Percentiles rank a stretch among this genome's conserved stretches.
Conservation (phyloP, 2,797 vertebrate species). For the Lithobates sylvaticus region DNA sequence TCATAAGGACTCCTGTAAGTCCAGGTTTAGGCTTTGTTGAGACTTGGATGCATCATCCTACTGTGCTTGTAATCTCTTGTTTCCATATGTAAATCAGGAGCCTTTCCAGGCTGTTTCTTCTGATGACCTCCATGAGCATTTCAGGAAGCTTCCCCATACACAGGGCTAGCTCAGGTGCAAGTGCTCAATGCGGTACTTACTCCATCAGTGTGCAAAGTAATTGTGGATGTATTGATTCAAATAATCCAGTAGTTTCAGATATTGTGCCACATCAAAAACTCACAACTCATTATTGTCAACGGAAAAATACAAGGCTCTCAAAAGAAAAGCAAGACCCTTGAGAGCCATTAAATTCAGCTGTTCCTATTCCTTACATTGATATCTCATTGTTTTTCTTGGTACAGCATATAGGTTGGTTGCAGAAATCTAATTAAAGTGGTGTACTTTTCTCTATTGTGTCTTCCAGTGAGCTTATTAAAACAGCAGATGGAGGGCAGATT, state of each 20-base stretch:
- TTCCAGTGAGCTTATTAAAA: slow-evolving; percentile 96
- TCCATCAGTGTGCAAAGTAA: background rate
- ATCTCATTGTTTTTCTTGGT: background rate
- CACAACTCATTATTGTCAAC: background rate
- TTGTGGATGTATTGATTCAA: background rate
- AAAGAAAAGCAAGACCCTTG: background rate
- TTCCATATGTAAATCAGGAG: too few relatives aligned
- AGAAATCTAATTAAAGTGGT: slow-evolving; percentile 60
- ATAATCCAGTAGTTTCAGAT: background rate
- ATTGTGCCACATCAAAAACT: background rate
- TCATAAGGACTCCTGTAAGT: too few relatives aligned
- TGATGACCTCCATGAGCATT: background rate
- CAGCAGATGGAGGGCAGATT: slow-evolving; percentile 98
- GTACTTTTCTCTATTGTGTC: slow-evolving; percentile 65
- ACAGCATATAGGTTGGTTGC: slow-evolving; percentile 2
- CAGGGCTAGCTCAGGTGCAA: background rate
- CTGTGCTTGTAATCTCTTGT: background rate
- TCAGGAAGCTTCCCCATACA: background rate
- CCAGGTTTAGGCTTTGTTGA: too few relatives aligned
- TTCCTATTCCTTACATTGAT: background rate
- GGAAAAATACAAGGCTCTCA: background rate
- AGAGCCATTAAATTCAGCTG: background rate
- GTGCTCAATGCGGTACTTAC: background rate
- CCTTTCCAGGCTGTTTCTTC: too few relatives aligned
- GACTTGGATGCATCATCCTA: background rate